These are phyloP conservation scores for Acanthis flammea DNA, from an alignment of 2,797 vertebrate genomes.

Conservation along the genomic window DNA sequence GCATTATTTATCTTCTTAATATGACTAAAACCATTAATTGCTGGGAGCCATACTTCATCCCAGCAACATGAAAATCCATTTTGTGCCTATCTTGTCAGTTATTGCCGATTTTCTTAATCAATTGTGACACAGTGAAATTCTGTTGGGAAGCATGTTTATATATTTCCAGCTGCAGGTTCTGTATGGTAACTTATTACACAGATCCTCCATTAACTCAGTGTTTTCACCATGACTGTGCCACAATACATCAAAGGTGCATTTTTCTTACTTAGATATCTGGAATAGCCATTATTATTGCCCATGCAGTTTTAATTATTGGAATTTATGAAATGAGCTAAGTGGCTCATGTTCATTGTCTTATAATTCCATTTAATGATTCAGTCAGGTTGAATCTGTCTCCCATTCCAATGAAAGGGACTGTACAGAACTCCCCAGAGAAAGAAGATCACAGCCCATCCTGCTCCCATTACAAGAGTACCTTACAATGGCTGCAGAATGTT, in stretches of 20 bases:
- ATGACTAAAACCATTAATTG: conserved; percentile 76
- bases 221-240: conserved; percentile 46
- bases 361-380: conserved; percentile 45
- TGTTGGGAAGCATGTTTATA: conserved; percentile 54
- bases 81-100: conserved; percentile 68
- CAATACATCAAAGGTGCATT: conserved; percentile 34
- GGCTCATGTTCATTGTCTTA: conserved; percentile 42
- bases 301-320: conserved; percentile 67
- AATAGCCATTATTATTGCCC: conserved; percentile 54
- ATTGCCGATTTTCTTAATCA: conserved; percentile 64
- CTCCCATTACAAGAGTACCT: neutral
- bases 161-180: conserved; percentile 57
- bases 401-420: conserved; percentile 12
- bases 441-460: neutral
- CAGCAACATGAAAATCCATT: conserved; percentile 69
- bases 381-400: conserved; percentile 35
- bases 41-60: conserved; percentile 74
- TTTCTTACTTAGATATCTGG: conserved; percentile 13
- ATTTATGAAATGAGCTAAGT: conserved; percentile 51
- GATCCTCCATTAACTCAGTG: conserved; percentile 63
- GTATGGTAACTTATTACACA: conserved; percentile 49
- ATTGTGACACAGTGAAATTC: conserved; percentile 56
- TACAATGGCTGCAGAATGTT: neutral
- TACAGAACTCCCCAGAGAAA: neutral
- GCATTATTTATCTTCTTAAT: conserved; percentile 76